Evolutionary conservation across 1,140 invertebrate genomes (phyloP).

Genomic region (Brachionus plicatilis): DNA sequence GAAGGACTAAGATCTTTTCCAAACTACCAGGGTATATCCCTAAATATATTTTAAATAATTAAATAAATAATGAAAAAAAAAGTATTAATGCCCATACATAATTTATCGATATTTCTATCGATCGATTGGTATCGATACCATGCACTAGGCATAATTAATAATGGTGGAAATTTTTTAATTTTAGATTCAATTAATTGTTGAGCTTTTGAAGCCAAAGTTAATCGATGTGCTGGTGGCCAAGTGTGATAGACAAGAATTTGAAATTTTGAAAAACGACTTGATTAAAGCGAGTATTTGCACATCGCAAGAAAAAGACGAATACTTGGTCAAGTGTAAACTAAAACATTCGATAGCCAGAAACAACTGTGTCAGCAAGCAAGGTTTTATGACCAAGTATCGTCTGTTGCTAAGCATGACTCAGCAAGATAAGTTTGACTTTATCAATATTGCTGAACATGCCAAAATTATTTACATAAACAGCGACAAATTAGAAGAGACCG

Average conservation of each 20-base stretch:
- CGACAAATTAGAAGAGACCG: background rate
- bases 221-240: background rate
- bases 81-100: too few species aligned
- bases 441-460: background rate
- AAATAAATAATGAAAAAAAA: too few species aligned
- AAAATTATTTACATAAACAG: background rate
- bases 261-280: background rate
- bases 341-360: background rate
- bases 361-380: constrained; percentile 2
- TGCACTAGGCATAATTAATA: too few species aligned
- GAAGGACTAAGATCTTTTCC: too few species aligned
- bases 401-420: background rate
- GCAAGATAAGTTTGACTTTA: background rate
- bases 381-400: background rate
- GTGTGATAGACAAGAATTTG: background rate
- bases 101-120: too few species aligned
- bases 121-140: too few species aligned
- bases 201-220: background rate
- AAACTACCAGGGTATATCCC: too few species aligned
- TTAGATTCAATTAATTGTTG: background rate
- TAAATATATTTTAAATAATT: too few species aligned
- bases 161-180: background rate
- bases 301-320: constrained; percentile 15
- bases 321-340: background rate
- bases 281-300: background rate